Percentiles rank a stretch among this genome's conserved stretches.
phyloP scores from a whole-genome alignment of 1,140 invertebrate species.

The Ostrea edulis region DNA sequence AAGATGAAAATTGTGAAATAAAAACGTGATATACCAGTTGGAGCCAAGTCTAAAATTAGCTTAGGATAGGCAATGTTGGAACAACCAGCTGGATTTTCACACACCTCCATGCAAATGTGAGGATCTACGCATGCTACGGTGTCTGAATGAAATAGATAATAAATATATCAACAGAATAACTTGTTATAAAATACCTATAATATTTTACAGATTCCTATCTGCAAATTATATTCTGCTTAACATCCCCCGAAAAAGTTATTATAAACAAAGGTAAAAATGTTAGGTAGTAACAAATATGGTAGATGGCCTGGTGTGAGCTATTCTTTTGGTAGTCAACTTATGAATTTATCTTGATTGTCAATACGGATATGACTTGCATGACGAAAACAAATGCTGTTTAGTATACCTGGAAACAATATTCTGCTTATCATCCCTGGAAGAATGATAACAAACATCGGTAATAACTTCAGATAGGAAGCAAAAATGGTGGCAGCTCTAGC shows the following conservation, averaged over 20 bases:
- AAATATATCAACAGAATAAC: too few relatives aligned
- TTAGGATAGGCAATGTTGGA: slow-evolving; percentile 81
- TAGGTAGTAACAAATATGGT: slow-evolving; percentile 79
- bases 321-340: slow-evolving; percentile 76
- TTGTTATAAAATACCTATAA: too few relatives aligned
- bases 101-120: slow-evolving; percentile 78
- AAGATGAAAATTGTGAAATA: background rate
- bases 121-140: slow-evolving; percentile 80
- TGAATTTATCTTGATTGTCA: background rate
- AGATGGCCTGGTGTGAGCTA: too few relatives aligned
- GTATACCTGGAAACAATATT: slow-evolving; percentile 74
- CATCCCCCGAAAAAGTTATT: slow-evolving; percentile 76
- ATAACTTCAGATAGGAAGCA: slow-evolving; percentile 79
- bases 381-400: background rate
- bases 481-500: slow-evolving; percentile 80
- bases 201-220: slow-evolving; percentile 53
- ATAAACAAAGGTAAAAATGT: slow-evolving; percentile 80
- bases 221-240: slow-evolving; percentile 77
- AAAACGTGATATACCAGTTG: slow-evolving; percentile 70
- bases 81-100: slow-evolving; percentile 78
- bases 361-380: background rate
- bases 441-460: slow-evolving; percentile 80
- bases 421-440: slow-evolving; percentile 81
- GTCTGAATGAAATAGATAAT: slow-evolving; percentile 65
- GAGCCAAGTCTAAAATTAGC: slow-evolving; percentile 80